Conservation (phyloP, 37 sponge, comb jelly and placozoan genomes). For the Halichondria panicea region DNA sequence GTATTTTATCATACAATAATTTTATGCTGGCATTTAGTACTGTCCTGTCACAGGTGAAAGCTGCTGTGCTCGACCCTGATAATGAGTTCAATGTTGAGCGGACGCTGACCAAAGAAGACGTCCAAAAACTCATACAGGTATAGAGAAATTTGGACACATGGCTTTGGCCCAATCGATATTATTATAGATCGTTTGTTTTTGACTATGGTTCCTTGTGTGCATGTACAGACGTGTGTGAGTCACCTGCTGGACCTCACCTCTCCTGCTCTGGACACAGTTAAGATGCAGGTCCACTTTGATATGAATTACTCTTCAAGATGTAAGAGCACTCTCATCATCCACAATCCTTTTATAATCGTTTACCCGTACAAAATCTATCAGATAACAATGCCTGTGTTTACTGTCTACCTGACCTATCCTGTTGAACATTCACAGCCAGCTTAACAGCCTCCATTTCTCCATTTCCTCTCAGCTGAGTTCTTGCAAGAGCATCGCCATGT, state of each 20-base stretch:
- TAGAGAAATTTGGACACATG: not conserved
- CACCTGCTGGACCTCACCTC: slow-evolving; percentile 69
- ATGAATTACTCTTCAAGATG: slow-evolving; percentile 97
- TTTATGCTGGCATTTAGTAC: not conserved
- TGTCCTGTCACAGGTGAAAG: slow-evolving; percentile 71
- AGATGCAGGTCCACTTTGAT: slow-evolving; percentile 99
- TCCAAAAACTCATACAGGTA: slow-evolving; percentile 89
- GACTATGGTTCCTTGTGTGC: not conserved
- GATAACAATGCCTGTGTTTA: too few species aligned
- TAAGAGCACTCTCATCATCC: too few species aligned
- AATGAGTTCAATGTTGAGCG: slow-evolving; percentile 94
- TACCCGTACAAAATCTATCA: too few species aligned
- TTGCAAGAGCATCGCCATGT: slow-evolving; percentile 88
- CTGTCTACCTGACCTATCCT: not conserved
- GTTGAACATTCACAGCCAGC: too few species aligned
- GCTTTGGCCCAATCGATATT: too few species aligned
- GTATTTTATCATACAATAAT: not conserved
- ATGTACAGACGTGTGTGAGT: slow-evolving; percentile 74
- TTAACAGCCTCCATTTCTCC: not conserved
- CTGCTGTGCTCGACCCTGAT: slow-evolving; percentile 96
- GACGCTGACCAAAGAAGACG: slow-evolving; percentile 93
- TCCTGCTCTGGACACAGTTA: slow-evolving; percentile 93
- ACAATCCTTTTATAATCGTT: too few species aligned
- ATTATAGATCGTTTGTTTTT: too few species aligned
- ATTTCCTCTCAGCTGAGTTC: slow-evolving; percentile 70